Evolutionary conservation across 2,113 vertebrate genomes (phyloP), one percentile per base, ranked within the genome.

Genomic region (Mungos mungo): DNA sequence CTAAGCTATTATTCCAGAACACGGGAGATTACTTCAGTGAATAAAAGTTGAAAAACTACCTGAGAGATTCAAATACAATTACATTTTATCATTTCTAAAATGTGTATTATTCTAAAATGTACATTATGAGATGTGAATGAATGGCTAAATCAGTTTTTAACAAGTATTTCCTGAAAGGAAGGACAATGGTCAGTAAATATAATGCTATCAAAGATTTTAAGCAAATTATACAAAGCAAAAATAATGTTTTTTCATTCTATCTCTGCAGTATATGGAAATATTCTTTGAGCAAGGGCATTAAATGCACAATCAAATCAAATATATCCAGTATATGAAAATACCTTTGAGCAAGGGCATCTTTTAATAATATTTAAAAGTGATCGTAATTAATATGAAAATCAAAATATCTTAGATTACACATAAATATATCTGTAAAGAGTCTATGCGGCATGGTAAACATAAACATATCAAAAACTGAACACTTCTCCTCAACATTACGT

Each of bases 31-130:
- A 35, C 10, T 25, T 29, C 16, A 83, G 8, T 69, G 60, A 92
- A 41, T 82, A 88, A 15, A 69, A 50, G 87, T 60, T 92, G 38
- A 92, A 88, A 94, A 21, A 33, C 60, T 88, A 77, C n/a, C 21
- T 83, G 29, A 88, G 50, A 41, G 21, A 25, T 91, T 92, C 33
- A 88, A 83, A 69, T 95, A 88, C 13, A 88, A 77, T 84, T 88
- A 14, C 35, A 84, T 77, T 84, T 83, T 83, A 71, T 84, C 16
- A 35, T 84, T 88, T 96, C 33, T 79, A 60, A 83, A 60, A 83
- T 47, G 11, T 71, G 13, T 11, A 86, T 91, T 86, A 45, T 82
- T 93, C n/a, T 74, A 74, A 74, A 45, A 41, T 74, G 13, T 74
- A 15, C 72, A 45, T 29, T 74, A 45, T 89, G 33, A 89, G 60